These are phyloP conservation scores for Microctenopoma lineatum DNA, from an alignment of 2,797 vertebrate genomes.

Conservation along the genomic window DNA sequence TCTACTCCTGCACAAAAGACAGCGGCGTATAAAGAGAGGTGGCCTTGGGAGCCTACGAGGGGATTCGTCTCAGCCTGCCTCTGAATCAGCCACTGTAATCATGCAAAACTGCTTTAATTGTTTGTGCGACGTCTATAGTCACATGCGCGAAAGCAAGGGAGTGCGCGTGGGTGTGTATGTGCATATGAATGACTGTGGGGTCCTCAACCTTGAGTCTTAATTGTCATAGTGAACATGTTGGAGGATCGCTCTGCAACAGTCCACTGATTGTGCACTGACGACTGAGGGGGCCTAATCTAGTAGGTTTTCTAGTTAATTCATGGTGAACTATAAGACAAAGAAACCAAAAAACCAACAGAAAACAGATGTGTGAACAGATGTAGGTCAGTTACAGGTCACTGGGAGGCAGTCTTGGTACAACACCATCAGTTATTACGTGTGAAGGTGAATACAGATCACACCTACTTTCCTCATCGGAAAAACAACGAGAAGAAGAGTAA, in stretches of 20 bases:
- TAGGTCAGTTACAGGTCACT: no score
- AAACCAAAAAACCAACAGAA: background rate
- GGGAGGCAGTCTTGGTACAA: background rate
- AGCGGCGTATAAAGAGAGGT: background rate
- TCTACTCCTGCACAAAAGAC: slow-evolving; percentile 12
- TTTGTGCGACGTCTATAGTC: slow-evolving; percentile 7
- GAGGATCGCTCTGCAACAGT: slow-evolving; percentile 1
- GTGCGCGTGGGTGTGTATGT: slow-evolving; percentile 28
- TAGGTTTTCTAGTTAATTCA: background rate
- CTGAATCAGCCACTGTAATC: slow-evolving; percentile 41
- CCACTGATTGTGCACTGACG: background rate
- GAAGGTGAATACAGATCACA: background rate
- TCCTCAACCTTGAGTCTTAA: background rate
- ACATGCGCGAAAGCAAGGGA: background rate
- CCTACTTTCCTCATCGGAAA: no score
- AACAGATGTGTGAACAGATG: background rate
- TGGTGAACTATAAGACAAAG: background rate
- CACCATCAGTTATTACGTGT: no score
- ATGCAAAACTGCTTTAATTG: background rate
- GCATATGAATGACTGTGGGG: slow-evolving; percentile 26
- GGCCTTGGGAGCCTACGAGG: slow-evolving; percentile 43
- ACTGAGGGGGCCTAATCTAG: background rate
- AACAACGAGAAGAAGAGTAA: no score
- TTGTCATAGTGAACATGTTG: slow-evolving; percentile 1
- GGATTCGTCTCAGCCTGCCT: slow-evolving; percentile 18